Conservation (phyloP, 2,888 invertebrate species). For the Nephrocerus scutellatus region DNA sequence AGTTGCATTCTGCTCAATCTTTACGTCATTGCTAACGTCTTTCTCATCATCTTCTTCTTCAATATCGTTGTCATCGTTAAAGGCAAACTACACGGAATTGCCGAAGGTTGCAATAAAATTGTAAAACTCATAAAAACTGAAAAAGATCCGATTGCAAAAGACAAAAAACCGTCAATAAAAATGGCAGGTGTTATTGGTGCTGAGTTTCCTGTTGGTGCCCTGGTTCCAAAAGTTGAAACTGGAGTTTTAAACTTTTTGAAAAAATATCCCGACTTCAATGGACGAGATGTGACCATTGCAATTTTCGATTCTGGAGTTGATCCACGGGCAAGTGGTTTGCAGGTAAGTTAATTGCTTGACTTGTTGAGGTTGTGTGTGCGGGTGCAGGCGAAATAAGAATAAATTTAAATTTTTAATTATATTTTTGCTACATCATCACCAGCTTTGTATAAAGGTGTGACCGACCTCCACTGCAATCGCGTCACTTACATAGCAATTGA, state of each 20-base stretch:
- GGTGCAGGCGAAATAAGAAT: too few relatives aligned
- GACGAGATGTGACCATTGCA: constrained; percentile 84
- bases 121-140: too few relatives aligned
- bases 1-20: too few relatives aligned
- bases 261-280: constrained; percentile 88
- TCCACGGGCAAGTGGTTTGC: constrained; percentile 88
- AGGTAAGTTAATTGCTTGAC: constrained; percentile 63
- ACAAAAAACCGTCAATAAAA: too few relatives aligned
- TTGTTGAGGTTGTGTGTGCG: constrained; percentile 14
- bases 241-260: constrained; percentile 78
- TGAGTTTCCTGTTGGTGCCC: constrained; percentile 75
- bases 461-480: too few relatives aligned
- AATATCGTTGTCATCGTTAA: too few relatives aligned
- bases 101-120: too few relatives aligned
- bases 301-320: constrained; percentile 98
- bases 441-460: constrained; percentile 6
- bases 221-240: constrained; percentile 92
- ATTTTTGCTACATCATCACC: constrained; percentile 8
- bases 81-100: too few relatives aligned
- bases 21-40: too few relatives aligned
- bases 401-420: background rate
- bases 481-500: too few relatives aligned
- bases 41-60: too few relatives aligned
- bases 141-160: too few relatives aligned
- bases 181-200: constrained; percentile 44